These are phyloP conservation scores for Microcebus griseorufus DNA, from an alignment of 2,113 vertebrate genomes.

Conservation along the genomic window DNA sequence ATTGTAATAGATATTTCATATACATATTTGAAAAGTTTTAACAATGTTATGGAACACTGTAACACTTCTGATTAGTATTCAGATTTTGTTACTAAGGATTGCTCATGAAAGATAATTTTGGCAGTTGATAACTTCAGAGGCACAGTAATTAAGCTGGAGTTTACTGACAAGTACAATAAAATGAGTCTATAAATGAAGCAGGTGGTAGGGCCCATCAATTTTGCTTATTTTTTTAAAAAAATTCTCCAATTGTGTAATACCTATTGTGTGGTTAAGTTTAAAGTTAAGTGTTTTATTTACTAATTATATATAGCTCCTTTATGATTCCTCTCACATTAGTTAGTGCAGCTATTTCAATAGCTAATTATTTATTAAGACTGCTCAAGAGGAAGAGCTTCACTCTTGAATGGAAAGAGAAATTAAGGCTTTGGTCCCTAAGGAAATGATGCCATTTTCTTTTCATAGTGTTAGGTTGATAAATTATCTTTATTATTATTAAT, in stretches of 20 bases:
- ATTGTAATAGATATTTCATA: not conserved
- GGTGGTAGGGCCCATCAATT: not conserved
- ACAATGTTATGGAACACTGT: slow-evolving; percentile 11
- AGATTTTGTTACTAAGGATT: slow-evolving; percentile 2
- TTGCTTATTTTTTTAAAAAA: slow-evolving; percentile 25
- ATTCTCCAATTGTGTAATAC: not conserved
- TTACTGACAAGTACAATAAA: slow-evolving; percentile 53
- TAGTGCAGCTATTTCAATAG: slow-evolving; percentile 32
- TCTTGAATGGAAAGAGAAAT: slow-evolving; percentile 47
- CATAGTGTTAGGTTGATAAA: not conserved
- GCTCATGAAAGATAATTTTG: slow-evolving; percentile 49
- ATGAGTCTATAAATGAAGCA: slow-evolving; percentile 35
- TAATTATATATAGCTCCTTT: slow-evolving; percentile 9
- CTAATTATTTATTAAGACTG: slow-evolving; percentile 50
- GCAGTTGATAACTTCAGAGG: slow-evolving; percentile 38
- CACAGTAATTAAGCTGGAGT: slow-evolving; percentile 45
- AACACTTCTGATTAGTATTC: slow-evolving; percentile 45
- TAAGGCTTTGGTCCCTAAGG: slow-evolving; percentile 33
- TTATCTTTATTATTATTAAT: slow-evolving; percentile 50
- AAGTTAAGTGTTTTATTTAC: slow-evolving; percentile 47
- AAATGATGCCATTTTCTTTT: slow-evolving; percentile 51
- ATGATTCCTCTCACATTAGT: not conserved
- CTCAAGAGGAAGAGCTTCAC: slow-evolving; percentile 49
- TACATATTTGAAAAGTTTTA: slow-evolving; percentile 46
- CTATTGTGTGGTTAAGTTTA: slow-evolving; percentile 21